Conservation (phyloP, 1,140 invertebrate species). For the Trichomalopsis sarcophagae region DNA sequence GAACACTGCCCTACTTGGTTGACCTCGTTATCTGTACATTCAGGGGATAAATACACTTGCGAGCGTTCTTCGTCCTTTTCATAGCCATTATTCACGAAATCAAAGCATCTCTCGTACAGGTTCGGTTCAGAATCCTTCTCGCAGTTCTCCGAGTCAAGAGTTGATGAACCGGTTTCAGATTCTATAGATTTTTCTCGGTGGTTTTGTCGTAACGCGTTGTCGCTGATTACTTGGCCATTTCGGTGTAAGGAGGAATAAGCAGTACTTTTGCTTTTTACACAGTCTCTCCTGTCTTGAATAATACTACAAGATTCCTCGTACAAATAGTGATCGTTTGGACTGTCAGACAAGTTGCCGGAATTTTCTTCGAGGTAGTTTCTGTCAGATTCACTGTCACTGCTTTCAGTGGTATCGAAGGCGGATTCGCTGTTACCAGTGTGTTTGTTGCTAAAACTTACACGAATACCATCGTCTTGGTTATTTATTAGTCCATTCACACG, state of each 20-base stretch:
- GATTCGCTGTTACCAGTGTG: constrained; percentile 14
- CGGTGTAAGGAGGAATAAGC: constrained; percentile 19
- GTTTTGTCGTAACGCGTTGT: constrained; percentile 6
- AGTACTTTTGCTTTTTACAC: not conserved
- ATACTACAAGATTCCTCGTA: constrained; percentile 43
- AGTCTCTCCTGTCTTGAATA: constrained; percentile 3
- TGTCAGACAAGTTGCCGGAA: constrained; percentile 22
- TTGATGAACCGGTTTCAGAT: constrained; percentile 21
- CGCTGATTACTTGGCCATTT: constrained; percentile 29
- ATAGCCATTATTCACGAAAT: constrained; percentile 61
- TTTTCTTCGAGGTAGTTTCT: constrained; percentile 45
- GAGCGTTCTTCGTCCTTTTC: constrained; percentile 49
- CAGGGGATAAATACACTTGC: constrained; percentile 49
- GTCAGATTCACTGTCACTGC: constrained; percentile 47
- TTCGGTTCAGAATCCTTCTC: constrained; percentile 46
- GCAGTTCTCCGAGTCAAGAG: constrained; percentile 36
- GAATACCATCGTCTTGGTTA: constrained; percentile 47
- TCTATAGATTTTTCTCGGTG: constrained; percentile 26
- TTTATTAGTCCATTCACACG: constrained; percentile 40
- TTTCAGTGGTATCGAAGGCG: not conserved
- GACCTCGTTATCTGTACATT: constrained; percentile 59
- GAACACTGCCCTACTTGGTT: constrained; percentile 67
- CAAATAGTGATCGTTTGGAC: constrained; percentile 33
- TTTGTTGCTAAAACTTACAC: constrained; percentile 48
- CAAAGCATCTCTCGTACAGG: constrained; percentile 65